Percentiles rank a stretch among this genome's conserved stretches.
Evolutionary conservation across 1,140 invertebrate genomes (phyloP).

Genomic region (Rhagoletis zephyria): DNA sequence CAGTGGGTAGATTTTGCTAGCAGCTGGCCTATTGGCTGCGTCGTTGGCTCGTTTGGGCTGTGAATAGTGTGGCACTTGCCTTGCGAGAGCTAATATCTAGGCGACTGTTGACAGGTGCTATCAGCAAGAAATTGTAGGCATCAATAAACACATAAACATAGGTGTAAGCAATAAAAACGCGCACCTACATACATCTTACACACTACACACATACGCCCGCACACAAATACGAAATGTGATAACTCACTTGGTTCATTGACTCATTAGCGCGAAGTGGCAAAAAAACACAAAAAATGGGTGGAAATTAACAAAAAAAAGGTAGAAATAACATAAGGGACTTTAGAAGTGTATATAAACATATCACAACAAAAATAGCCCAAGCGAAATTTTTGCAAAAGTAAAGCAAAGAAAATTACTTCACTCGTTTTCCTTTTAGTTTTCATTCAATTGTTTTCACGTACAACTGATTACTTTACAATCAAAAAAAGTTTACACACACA

Average conservation of each 20-base stretch:
- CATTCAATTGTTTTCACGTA: no score
- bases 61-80: background rate
- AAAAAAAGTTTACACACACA: no score
- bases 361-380: no score
- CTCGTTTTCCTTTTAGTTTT: no score
- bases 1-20: background rate
- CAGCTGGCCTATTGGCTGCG: background rate
- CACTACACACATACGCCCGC: background rate
- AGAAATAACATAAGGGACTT: background rate
- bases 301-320: background rate
- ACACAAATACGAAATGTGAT: background rate
- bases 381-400: no score
- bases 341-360: no score
- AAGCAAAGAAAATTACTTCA: no score
- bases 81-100: background rate
- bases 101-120: background rate
- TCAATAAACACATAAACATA: background rate
- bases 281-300: background rate
- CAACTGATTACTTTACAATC: no score
- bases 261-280: background rate
- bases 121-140: background rate
- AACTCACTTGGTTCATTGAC: slow-evolving; percentile 42
- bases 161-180: background rate
- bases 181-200: background rate
- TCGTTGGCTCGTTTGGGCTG: background rate